phyloP scores from a whole-genome alignment of 2,113 vertebrate genomes.

The Sula dactylatra region DNA sequence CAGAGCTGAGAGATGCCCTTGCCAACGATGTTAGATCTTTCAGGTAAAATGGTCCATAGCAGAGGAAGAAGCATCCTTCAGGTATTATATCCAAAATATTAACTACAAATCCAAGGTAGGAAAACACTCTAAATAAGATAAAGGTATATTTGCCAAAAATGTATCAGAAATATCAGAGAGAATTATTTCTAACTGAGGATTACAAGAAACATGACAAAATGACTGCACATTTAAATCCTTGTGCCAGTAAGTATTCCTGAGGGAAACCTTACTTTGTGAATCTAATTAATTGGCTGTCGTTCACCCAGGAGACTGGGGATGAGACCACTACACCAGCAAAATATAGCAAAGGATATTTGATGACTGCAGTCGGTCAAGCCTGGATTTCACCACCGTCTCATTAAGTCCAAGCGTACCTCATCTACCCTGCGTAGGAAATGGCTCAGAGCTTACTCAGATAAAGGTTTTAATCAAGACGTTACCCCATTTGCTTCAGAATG shows the following conservation, averaged over 20 bases:
- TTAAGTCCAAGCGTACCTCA: background rate
- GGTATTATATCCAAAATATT: background rate
- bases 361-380: background rate
- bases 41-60: background rate
- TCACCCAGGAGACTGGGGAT: background rate
- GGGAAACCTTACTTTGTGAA: background rate
- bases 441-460: conserved; percentile 22
- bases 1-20: background rate
- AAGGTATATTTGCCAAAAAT: background rate
- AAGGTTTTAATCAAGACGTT: background rate
- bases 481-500: background rate
- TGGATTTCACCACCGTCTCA: background rate
- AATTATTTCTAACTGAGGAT: background rate
- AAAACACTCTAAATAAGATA: background rate
- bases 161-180: background rate
- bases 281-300: background rate
- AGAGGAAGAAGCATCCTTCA: background rate
- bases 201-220: background rate
- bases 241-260: background rate
- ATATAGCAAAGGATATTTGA: background rate
- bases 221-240: background rate
- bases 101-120: background rate
- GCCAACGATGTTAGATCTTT: background rate
- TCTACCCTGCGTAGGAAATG: background rate
- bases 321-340: background rate